Percentiles rank a stretch among this genome's conserved stretches.
Evolutionary conservation across 2,888 invertebrate species (phyloP).

Genomic region (Lycia hirtaria): DNA sequence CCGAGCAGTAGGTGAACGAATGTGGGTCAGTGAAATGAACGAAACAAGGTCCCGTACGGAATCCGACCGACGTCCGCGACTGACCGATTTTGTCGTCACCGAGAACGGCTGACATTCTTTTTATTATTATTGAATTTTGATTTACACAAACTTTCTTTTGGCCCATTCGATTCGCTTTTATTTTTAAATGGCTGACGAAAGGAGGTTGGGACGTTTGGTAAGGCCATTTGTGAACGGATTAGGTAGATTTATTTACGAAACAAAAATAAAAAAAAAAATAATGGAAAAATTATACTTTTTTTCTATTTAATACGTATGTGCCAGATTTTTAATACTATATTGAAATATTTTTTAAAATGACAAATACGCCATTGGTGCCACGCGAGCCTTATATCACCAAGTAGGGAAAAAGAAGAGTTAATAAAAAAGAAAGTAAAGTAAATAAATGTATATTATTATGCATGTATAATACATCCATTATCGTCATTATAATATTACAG

Average conservation of each 20-base stretch:
- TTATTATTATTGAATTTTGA: constrained; percentile 48
- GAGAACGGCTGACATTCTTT: constrained; percentile 71
- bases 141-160: constrained; percentile 47
- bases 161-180: constrained; percentile 38
- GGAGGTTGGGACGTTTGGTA: constrained; percentile 4
- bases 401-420: too few species aligned
- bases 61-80: constrained; percentile 70
- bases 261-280: too few species aligned
- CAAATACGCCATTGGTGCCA: too few species aligned
- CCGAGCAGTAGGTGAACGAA: constrained; percentile 57
- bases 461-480: too few species aligned
- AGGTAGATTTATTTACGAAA: neutral
- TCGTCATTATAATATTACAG: too few species aligned
- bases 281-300: too few species aligned
- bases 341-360: too few species aligned
- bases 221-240: neutral
- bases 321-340: too few species aligned
- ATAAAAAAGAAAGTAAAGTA: too few species aligned
- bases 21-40: constrained; percentile 84
- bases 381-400: too few species aligned
- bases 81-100: constrained; percentile 73
- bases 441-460: too few species aligned
- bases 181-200: constrained; percentile 30
- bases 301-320: too few species aligned
- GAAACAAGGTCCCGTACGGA: constrained; percentile 80